A percentile compares a stretch with the other conserved stretches of the same genome.
These are phyloP conservation scores for Callaeas wilsoni DNA, from an alignment of 2,113 vertebrate species.

Conservation along the genomic window DNA sequence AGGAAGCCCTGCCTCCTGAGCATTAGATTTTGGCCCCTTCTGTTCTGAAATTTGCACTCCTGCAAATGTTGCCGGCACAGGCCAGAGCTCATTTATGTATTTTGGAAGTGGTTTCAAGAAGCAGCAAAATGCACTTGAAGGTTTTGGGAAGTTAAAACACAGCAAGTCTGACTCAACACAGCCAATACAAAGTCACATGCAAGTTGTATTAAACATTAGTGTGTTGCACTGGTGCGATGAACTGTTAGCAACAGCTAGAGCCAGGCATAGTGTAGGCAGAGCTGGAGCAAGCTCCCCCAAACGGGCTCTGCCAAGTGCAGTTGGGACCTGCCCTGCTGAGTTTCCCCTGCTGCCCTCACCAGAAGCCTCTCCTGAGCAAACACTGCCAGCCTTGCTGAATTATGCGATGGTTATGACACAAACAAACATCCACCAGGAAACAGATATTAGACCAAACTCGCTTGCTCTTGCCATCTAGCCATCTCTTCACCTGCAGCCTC, in stretches of 20 bases:
- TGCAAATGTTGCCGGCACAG: not conserved
- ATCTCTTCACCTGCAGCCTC: not conserved
- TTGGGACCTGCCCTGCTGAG: not conserved
- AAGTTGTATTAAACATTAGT: slow-evolving; percentile 71
- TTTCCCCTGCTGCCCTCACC: slow-evolving; percentile 27
- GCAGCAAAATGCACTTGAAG: slow-evolving; percentile 61
- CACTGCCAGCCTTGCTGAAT: slow-evolving; percentile 26
- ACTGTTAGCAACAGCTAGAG: slow-evolving; percentile 72
- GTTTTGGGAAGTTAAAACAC: slow-evolving; percentile 67
- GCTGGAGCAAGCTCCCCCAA: slow-evolving; percentile 15
- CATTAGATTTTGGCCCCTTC: not conserved
- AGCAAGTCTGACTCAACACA: slow-evolving; percentile 63
- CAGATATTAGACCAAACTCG: not conserved
- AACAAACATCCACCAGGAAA: slow-evolving; percentile 29
- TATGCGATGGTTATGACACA: slow-evolving; percentile 40
- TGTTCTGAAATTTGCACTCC: slow-evolving; percentile 20
- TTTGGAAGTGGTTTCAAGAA: slow-evolving; percentile 62
- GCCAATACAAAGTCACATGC: slow-evolving; percentile 70
- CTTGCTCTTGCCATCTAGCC: not conserved
- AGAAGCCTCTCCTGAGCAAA: slow-evolving; percentile 10
- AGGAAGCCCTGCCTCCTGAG: slow-evolving; percentile 38
- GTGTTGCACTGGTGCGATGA: slow-evolving; percentile 62
- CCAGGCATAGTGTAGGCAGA: slow-evolving; percentile 56
- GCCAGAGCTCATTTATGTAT: not conserved
- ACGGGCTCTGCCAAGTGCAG: not conserved